Conservation (phyloP, 2,113 vertebrate genomes). For the Platichthys stellatus region DNA sequence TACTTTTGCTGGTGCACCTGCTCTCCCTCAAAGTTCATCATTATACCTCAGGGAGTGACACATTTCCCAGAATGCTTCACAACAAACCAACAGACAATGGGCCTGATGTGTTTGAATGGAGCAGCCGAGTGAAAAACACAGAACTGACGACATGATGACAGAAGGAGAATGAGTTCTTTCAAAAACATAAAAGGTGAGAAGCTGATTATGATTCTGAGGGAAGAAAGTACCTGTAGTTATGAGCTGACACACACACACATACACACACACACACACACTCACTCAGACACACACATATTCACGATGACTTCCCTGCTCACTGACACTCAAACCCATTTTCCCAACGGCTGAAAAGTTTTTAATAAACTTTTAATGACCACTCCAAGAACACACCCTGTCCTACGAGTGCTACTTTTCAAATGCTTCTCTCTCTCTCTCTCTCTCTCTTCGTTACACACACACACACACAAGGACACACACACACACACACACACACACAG, state of each 20-base stretch:
- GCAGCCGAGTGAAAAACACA: background rate
- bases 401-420: slow-evolving; percentile 78
- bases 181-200: background rate
- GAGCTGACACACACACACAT: background rate
- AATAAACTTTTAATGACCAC: slow-evolving; percentile 88
- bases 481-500: slow-evolving; percentile 71
- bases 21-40: background rate
- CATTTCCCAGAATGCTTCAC: slow-evolving; percentile 23
- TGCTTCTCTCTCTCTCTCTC: background rate
- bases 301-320: too few species aligned
- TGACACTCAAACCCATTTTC: slow-evolving; percentile 19
- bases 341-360: slow-evolving; percentile 73
- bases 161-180: background rate
- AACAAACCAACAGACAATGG: background rate
- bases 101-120: background rate
- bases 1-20: background rate
- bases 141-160: background rate
- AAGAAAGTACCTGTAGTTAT: background rate
- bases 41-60: background rate
- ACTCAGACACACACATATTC: too few species aligned
- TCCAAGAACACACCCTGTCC: slow-evolving; percentile 77
- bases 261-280: slow-evolving; percentile 17
- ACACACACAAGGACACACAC: slow-evolving; percentile 45
- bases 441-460: slow-evolving; percentile 7
- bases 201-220: background rate